Conservation (phyloP, 2,797 vertebrate species). For the Acrossocheilus fasciatus region DNA sequence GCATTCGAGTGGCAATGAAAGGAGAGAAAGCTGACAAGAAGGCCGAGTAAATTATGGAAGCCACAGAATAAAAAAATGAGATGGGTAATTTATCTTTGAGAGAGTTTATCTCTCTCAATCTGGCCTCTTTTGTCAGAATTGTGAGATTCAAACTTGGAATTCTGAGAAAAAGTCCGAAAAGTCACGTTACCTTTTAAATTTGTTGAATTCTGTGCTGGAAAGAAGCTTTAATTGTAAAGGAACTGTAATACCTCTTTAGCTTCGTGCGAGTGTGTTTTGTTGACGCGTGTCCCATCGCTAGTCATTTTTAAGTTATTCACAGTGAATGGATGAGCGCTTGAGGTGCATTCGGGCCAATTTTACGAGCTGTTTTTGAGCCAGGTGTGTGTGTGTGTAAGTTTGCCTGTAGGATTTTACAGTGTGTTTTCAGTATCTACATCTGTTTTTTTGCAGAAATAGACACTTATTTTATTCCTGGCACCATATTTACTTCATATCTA, state of each 20-base stretch:
- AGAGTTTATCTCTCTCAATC: not conserved
- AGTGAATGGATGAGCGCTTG: not conserved
- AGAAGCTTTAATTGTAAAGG: not conserved
- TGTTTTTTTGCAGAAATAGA: not conserved
- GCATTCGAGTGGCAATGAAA: conserved; percentile 62
- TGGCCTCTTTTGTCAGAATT: no score
- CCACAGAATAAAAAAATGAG: not conserved
- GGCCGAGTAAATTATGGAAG: conserved; percentile 64
- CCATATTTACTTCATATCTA: not conserved
- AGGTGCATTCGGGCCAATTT: not conserved
- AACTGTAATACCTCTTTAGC: conserved; percentile 15
- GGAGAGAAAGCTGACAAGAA: conserved; percentile 70
- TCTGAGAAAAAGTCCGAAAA: not conserved
- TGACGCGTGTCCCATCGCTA: not conserved
- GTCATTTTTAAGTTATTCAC: not conserved
- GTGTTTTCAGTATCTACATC: not conserved
- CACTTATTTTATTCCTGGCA: not conserved
- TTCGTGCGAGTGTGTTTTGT: not conserved
- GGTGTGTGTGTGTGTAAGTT: not conserved
- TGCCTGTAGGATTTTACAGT: conserved; percentile 1
- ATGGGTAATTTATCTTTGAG: not conserved
- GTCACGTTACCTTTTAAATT: not conserved
- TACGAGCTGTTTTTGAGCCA: conserved; percentile 31
- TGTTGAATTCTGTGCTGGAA: not conserved
- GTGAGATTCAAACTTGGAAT: not conserved